Evolutionary conservation across 2,113 vertebrate species (phyloP), one percentile per base, ranked within the genome.

Genomic region (Pholis gunnellus): DNA sequence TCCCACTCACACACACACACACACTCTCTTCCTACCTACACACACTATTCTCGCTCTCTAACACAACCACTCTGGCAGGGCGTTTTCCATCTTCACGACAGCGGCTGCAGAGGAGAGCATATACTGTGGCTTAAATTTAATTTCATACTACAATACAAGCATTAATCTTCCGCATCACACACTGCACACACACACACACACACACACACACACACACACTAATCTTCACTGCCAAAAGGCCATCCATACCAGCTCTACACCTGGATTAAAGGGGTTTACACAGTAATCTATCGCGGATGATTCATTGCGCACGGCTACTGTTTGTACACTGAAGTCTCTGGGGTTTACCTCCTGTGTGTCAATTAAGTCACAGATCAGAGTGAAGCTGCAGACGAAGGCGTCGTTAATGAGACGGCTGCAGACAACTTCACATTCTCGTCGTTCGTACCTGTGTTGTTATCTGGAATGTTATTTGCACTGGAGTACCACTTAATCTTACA

Each of bases 251-350:
- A 57, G 82, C 71, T 82, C 83, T 64, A 76, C 76, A 74, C 63
- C 72, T 84, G 91, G 88, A 91, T 91, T 88, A 91, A 79, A 84
- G 70, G 59, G 72, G 17, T 80, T 89, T 63, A 54, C 69, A 60
- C 74, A 63, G 72, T 72, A 79, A 90, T 93, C 88, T 85, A 78
- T 82, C 85, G 59, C 5, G 84, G 81, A 38, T 81, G 88, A 89
- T 71, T 72, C 78, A 83, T 29, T 76, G 82, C 59, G 63, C 48
- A 34, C 46, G 42, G 83, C 68, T 52, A 65, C 81, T 81, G 85
- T 89, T 84, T 83, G 80, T 57, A 10, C 66, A 50, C 50, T 29
- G 48, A 29, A 40, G 25, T 71, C 46, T 6, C 6, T 0, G 34
- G 46, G 72, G 38, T 88, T 79, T 71, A 82, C 52, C 67, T 71